Conservation (phyloP, 23 tunicate species). For the Aplidium turbinatum region DNA sequence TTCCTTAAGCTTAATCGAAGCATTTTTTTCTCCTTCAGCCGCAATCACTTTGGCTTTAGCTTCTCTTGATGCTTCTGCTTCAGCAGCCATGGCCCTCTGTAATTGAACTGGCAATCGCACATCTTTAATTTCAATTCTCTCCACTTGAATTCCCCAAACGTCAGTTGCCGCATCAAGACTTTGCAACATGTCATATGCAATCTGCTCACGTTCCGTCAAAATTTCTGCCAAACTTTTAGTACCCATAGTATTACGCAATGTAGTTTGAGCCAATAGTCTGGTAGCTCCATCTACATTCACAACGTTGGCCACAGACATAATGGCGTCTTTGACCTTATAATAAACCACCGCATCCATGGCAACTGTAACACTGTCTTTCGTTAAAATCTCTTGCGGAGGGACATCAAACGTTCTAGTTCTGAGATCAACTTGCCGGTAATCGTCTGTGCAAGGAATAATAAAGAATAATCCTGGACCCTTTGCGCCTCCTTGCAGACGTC, state of each 20-base stretch:
- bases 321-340: constrained; percentile 73
- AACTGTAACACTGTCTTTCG: constrained; percentile 91
- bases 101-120: constrained; percentile 80
- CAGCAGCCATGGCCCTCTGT: constrained; percentile 98
- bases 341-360: constrained; percentile 95
- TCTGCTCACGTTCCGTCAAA: constrained; percentile 82
- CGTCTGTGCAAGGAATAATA: constrained; percentile 92
- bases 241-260: constrained; percentile 89
- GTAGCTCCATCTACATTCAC: constrained; percentile 90
- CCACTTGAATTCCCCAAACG: constrained; percentile 93
- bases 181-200: constrained; percentile 63
- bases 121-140: constrained; percentile 89
- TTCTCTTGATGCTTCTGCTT: constrained; percentile 95
- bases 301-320: constrained; percentile 65
- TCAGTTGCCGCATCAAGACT: constrained; percentile 82
- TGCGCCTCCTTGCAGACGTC: constrained; percentile 68
- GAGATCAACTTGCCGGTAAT: constrained; percentile 73
- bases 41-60: constrained; percentile 98
- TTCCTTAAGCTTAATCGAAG: constrained; percentile 84
- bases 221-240: constrained; percentile 72
- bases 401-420: constrained; percentile 83
- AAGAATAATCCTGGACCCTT: constrained; percentile 95
- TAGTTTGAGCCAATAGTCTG: constrained; percentile 89
- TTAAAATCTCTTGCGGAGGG: constrained; percentile 94
- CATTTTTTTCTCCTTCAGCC: constrained; percentile 97